phyloP scores from a whole-genome alignment of 2,888 invertebrate genomes.

The Lochmaea capreae region DNA sequence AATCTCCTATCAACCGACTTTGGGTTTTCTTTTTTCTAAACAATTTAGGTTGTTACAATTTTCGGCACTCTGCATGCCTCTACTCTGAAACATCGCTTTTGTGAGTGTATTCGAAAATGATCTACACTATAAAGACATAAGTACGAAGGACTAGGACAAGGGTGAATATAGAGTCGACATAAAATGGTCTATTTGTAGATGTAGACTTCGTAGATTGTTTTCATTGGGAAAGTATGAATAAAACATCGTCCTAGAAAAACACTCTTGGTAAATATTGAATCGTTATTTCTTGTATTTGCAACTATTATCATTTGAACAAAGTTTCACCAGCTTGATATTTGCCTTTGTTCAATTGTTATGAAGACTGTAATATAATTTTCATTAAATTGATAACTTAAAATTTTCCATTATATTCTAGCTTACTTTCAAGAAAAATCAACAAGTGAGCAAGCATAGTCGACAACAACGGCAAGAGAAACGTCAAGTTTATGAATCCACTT shows the following conservation, averaged over 20 bases:
- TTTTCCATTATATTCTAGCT: too few relatives aligned
- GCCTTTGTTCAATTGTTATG: neutral
- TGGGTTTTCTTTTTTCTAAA: too few relatives aligned
- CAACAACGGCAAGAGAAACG: too few relatives aligned
- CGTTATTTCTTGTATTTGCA: conserved; percentile 13
- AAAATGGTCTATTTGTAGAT: conserved; percentile 22
- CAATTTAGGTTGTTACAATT: too few relatives aligned
- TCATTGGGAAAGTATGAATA: conserved; percentile 27
- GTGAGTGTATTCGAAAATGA: neutral
- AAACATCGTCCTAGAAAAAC: conserved; percentile 27
- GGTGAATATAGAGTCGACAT: neutral
- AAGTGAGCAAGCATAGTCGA: too few relatives aligned
- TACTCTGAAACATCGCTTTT: neutral
- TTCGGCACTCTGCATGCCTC: neutral
- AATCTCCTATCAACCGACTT: too few relatives aligned
- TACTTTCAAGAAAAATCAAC: too few relatives aligned
- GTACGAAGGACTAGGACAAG: neutral
- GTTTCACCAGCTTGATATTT: neutral
- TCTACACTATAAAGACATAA: conserved; percentile 1
- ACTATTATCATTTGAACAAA: neutral
- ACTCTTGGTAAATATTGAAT: conserved; percentile 25
- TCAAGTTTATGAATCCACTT: too few relatives aligned
- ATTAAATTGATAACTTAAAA: too few relatives aligned
- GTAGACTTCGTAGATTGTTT: conserved; percentile 39
- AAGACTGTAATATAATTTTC: too few relatives aligned